phyloP scores from a whole-genome alignment of 1,140 invertebrate genomes.

The Drosophila busckii region DNA sequence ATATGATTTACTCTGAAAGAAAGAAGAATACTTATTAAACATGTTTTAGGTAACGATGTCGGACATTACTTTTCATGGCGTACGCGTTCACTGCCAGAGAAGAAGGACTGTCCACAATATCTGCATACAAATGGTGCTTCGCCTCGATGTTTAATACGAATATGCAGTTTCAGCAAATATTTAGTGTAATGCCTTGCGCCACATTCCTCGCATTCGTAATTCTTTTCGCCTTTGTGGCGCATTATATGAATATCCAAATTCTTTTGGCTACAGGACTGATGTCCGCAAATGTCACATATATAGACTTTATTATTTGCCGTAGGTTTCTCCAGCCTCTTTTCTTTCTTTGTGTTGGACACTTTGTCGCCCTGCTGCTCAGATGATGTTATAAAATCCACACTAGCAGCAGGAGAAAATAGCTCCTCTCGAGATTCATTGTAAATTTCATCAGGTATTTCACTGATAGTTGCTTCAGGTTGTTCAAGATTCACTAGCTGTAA shows the following conservation, averaged over 20 bases:
- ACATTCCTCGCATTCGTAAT: constrained; percentile 26
- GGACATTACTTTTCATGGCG: constrained; percentile 30
- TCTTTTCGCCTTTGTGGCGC: constrained; percentile 26
- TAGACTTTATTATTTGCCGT: neutral
- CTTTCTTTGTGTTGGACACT: neutral
- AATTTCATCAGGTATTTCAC: too few relatives aligned
- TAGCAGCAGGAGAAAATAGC: too few relatives aligned
- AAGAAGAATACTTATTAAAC: neutral
- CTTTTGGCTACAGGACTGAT: too few relatives aligned
- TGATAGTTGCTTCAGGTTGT: too few relatives aligned
- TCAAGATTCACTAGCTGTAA: too few relatives aligned
- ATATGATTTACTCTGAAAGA: constrained; percentile 14
- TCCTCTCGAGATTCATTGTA: too few relatives aligned
- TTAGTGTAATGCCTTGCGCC: constrained; percentile 8
- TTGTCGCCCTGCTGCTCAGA: too few relatives aligned
- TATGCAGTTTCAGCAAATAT: constrained; percentile 24
- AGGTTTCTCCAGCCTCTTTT: neutral
- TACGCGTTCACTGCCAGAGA: constrained; percentile 15
- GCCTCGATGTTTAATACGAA: constrained; percentile 26
- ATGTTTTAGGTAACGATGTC: neutral
- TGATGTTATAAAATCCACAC: too few relatives aligned
- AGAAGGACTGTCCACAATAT: constrained; percentile 26
- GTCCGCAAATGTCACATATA: constrained; percentile 31
- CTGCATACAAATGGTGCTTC: constrained; percentile 31
- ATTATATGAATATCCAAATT: constrained; percentile 29